Percentiles rank a stretch among this genome's conserved stretches.
Conservation (phyloP, 1,140 invertebrate species). For the Drosophila parvula region DNA sequence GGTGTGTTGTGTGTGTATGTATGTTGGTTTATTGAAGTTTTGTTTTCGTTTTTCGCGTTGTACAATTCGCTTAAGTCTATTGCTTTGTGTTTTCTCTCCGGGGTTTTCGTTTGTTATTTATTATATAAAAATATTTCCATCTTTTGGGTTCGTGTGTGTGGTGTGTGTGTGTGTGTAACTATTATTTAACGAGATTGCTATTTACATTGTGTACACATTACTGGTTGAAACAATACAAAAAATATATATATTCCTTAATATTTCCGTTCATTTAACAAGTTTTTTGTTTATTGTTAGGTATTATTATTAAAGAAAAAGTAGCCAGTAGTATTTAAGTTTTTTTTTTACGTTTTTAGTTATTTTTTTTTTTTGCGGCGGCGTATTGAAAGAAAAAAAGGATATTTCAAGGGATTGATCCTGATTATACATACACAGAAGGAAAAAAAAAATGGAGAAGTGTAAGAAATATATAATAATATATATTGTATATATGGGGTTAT, state of each 20-base stretch:
- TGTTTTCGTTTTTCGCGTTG: conserved; percentile 47
- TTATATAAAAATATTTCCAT: conserved; percentile 57
- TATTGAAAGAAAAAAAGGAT: conserved; percentile 32
- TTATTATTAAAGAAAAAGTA: conserved; percentile 11
- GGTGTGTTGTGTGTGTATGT: conserved; percentile 37
- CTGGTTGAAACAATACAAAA: conserved; percentile 41
- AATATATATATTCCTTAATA: conserved; percentile 12
- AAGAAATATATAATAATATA: conserved; percentile 30
- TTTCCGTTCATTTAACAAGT: conserved; percentile 30
- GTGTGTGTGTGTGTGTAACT: conserved; percentile 52
- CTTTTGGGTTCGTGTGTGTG: conserved; percentile 36
- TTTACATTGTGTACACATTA: conserved; percentile 64
- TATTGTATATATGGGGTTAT: conserved; percentile 23
- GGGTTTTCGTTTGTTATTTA: conserved; percentile 9
- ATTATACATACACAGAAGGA: conserved; percentile 1
- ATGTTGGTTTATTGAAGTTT: conserved; percentile 59
- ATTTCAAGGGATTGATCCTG: conserved; percentile 23
- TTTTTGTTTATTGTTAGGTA: background rate
- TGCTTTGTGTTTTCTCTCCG: conserved; percentile 61
- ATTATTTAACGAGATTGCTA: conserved; percentile 80
- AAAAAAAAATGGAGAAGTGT: conserved; percentile 16
- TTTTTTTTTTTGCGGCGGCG: conserved; percentile 34
- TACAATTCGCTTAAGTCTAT: conserved; percentile 72
- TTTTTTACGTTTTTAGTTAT: background rate
- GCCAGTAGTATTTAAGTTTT: conserved; percentile 1